These are phyloP conservation scores for Apoderus coryli DNA, from an alignment of 2,888 invertebrate species.

Conservation along the genomic window DNA sequence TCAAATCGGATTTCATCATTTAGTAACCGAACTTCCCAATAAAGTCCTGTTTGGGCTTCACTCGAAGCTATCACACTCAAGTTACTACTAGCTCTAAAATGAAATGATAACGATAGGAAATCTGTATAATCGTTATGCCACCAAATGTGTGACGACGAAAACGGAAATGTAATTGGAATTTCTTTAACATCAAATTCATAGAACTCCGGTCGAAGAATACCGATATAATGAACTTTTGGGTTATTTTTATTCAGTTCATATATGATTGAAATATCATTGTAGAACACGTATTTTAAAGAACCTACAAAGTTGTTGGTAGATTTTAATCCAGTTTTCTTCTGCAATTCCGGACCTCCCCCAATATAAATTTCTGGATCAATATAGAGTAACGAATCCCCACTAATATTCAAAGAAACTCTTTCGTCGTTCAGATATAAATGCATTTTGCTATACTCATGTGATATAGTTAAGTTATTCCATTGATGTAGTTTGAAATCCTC, in stretches of 20 bases:
- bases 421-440: constrained; percentile 64
- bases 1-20: constrained; percentile 79
- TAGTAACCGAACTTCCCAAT: constrained; percentile 79
- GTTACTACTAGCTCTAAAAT: constrained; percentile 68
- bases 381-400: constrained; percentile 60
- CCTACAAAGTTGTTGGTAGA: constrained; percentile 49
- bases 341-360: constrained; percentile 57
- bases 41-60: constrained; percentile 61
- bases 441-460: constrained; percentile 59
- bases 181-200: constrained; percentile 72
- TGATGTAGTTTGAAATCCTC: constrained; percentile 49
- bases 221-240: constrained; percentile 50
- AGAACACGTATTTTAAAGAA: constrained; percentile 81
- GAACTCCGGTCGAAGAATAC: constrained; percentile 64
- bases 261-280: constrained; percentile 82
- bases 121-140: constrained; percentile 67
- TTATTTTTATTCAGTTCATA: constrained; percentile 75
- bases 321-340: constrained; percentile 59
- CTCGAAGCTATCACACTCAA: constrained; percentile 77
- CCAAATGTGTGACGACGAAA: constrained; percentile 80
- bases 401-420: constrained; percentile 52
- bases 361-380: constrained; percentile 92
- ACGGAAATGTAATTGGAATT: constrained; percentile 83
- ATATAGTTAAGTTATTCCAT: constrained; percentile 85
- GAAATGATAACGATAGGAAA: constrained; percentile 64